Base-by-base conservation (phyloP, 2,888 invertebrate species). In the Drosophila prostipennis region DNA sequence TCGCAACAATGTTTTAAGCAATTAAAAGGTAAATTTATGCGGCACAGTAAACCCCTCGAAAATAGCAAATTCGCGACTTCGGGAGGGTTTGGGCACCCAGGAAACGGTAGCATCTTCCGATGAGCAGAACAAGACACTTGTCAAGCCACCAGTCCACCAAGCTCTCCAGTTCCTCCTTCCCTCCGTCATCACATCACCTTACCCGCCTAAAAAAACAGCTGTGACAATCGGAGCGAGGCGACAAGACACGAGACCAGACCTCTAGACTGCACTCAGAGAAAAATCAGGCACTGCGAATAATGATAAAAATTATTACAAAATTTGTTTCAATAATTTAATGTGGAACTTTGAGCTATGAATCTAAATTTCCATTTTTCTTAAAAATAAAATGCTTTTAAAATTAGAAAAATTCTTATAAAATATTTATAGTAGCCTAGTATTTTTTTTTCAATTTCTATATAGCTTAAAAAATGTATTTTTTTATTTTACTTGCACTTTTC, bases 211-310 rank as follows among this genome's bases (percentile, higher is more conserved):
- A 19, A 29, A 58, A 60, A 73, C 80, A 81, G 79, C 77, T 80
- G 82, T 64, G 78, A 73, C 79, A 78, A 78, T 65, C 68, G 78
- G 58, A 63, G 57, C 67, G 48, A 61, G 45, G 43, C 55, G 34
- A 53, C 54, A 54, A 29, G 42, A 42, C 58, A 63, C 49, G 48
- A 63, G 40, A n/a, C 37, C 14, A 40, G 52, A 59, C 42, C 59
- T 36, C 6, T 16, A 7, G 26, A 43, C 10, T 55, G 13, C 57
- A 58, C 53, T 58, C 0, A 6, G 10, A 42, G 14, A 40, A 32
- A 6, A 32, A 6, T 34, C 16, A 23, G 8, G 10, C 8, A 32
- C 4, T 19, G 6, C 8, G 8, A n/a, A 8, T 34, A 23, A n/a
- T 11, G 26, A 37, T 8, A n/a, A 23, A n/a, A 19, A 26, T 23